Evolutionary conservation across 2,888 invertebrate species (phyloP).

Genomic region (Perizoma flavofasciatum): DNA sequence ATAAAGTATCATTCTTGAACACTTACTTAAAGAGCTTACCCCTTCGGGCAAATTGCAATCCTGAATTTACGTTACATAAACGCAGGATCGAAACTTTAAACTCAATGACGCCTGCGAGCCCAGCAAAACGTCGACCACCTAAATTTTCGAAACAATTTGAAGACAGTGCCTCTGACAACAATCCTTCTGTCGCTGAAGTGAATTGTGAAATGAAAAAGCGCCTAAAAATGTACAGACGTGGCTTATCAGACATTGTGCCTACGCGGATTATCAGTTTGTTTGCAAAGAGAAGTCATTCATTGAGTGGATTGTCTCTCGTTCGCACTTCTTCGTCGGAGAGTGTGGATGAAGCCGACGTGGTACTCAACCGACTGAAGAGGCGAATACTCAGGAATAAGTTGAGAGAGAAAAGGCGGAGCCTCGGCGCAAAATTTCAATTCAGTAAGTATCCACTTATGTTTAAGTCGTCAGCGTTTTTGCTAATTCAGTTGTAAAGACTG

Average conservation of each 20-base stretch:
- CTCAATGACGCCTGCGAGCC: conserved; percentile 12
- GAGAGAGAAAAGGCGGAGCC: conserved; percentile 71
- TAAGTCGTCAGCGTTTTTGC: conserved; percentile 32
- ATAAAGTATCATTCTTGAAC: conserved; percentile 78
- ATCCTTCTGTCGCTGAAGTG: conserved; percentile 70
- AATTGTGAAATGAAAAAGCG: conserved; percentile 78
- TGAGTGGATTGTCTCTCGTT: conserved; percentile 58
- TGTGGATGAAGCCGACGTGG: conserved; percentile 79
- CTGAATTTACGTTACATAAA: conserved; percentile 66
- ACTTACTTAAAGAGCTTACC: conserved; percentile 81
- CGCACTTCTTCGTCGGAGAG: conserved; percentile 79
- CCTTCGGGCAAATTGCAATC: conserved; percentile 67
- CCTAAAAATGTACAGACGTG: conserved; percentile 78
- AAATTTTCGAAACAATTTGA: conserved; percentile 50
- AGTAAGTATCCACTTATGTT: conserved; percentile 56
- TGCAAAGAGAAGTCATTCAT: conserved; percentile 69
- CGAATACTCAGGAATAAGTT: conserved; percentile 79
- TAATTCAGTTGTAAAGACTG: conserved; percentile 27
- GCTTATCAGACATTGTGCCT: conserved; percentile 72
- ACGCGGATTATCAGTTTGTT: conserved; percentile 55
- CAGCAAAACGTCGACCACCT: conserved; percentile 48
- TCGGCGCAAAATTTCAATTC: conserved; percentile 63
- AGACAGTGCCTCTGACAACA: conserved; percentile 67
- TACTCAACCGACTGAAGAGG: conserved; percentile 77
- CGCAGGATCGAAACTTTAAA: conserved; percentile 23